Base-by-base conservation (phyloP, 2,113 vertebrate species). In the Zosterops pallidus region DNA sequence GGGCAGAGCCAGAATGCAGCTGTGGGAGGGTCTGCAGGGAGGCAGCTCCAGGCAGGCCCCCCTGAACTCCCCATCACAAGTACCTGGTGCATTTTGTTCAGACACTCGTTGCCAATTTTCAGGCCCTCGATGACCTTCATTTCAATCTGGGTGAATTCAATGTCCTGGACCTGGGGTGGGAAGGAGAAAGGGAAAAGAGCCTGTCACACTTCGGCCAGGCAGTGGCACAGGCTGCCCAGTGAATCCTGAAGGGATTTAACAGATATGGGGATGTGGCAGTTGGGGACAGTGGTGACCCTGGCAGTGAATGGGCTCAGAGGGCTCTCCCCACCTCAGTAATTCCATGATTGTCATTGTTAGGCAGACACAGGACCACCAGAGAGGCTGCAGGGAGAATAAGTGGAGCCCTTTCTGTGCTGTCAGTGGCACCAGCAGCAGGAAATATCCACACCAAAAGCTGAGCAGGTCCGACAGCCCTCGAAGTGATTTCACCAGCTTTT, bases 81-180 rank as follows among this genome's bases (percentile, higher is more conserved):
- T 31, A 99, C 99, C 99, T 99, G 99, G 25, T 99, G 99, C 99
- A 99, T 99, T 95, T 99, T 99, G 95, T 99, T 99, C 94, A 99
- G 98, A 95, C 99, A 99, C 9, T 99, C 98, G 0, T 99, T 99
- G 89, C 99, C 99, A 2, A 99, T 94, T 95, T 99, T 99, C 89
- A 99, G 84, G 2, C 99, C 99, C 53, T 99, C 99, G 0, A 99
- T 96, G 76, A 99, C 99, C 92, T 99, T 99, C 97, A 98, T 98
- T 79, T 99, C 99, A 1, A 99, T 99, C 98, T 99, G 99, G 14
- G 98, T 97, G 92, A 99, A 99, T 90, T 99, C 99, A 39, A 99
- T 98, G 86, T 99, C 99, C 95, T 99, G 99, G 31, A 99, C 99
- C 99, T 99, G 95, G 31, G 35, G 79, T 15, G 16, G 19, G 39